A percentile compares a stretch with the other conserved stretches of the same genome.
Conservation (phyloP, 1,140 invertebrate species). For the Drosophila orosa region DNA sequence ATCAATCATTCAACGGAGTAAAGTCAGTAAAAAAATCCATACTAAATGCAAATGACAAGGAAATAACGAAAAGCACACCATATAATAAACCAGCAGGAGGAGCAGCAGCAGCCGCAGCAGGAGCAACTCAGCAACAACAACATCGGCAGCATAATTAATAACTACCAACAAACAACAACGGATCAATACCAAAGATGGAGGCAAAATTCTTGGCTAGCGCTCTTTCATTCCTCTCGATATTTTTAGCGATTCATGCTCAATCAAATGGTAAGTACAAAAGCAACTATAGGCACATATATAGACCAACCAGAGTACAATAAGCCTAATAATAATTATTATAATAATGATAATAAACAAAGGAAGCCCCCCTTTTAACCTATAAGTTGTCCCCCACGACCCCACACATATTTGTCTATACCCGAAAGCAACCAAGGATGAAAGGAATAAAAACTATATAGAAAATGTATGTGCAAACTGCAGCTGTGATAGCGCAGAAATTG, state of each 20-base stretch:
- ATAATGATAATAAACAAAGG: slow-evolving; percentile 40
- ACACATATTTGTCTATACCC: neutral
- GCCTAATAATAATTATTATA: slow-evolving; percentile 30
- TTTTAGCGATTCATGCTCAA: slow-evolving; percentile 84
- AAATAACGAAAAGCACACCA: slow-evolving; percentile 53
- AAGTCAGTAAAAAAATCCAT: slow-evolving; percentile 56
- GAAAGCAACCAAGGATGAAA: slow-evolving; percentile 33
- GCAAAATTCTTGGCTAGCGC: slow-evolving; percentile 84
- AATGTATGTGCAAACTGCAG: slow-evolving; percentile 56
- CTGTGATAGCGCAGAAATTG: slow-evolving; percentile 63
- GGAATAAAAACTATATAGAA: slow-evolving; percentile 30
- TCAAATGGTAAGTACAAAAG: slow-evolving; percentile 76
- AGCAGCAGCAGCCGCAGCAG: slow-evolving; percentile 29
- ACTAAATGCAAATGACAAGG: slow-evolving; percentile 68
- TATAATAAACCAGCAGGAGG: slow-evolving; percentile 41
- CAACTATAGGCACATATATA: slow-evolving; percentile 10
- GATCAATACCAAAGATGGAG: slow-evolving; percentile 84
- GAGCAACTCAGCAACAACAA: slow-evolving; percentile 36
- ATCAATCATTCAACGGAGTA: slow-evolving; percentile 68
- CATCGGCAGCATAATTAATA: slow-evolving; percentile 58
- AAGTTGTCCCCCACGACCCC: slow-evolving; percentile 17
- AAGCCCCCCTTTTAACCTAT: slow-evolving; percentile 37
- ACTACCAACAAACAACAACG: slow-evolving; percentile 68
- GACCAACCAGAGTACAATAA: slow-evolving; percentile 11
- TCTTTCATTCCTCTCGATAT: slow-evolving; percentile 84